Evolutionary conservation across 2,888 invertebrate species (phyloP), one percentile per base, ranked within the genome.

Genomic region (Heliconius aoede): DNA sequence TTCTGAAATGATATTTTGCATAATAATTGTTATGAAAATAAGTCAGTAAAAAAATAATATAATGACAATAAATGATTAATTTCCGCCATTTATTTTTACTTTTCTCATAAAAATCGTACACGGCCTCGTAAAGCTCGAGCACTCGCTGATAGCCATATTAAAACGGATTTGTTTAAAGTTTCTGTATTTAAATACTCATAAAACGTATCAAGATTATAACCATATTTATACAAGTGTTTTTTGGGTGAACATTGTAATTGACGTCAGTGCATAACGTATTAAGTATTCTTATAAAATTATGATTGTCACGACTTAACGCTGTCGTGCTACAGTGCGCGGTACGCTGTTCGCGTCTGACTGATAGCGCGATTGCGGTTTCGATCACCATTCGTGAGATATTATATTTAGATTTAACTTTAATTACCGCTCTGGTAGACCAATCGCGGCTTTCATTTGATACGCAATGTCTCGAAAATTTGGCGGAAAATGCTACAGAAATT

Each of bases 211-310:
- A 28, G 74, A 74, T 74, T 60, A 60, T 40, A 30, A 18, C 68
- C 74, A 60, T 67, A 11, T 68, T 60, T 68, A 40, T 40, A n/a
- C 24, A 67, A 58, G 9, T 28, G 8, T 36, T 74, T 55, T 68
- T 67, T 68, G n/a, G 74, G 68, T 68, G 68, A 74, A 40, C 32
- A 32, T n/a, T 68, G 68, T 74, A 51, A 65, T 67, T 58, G 74
- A 74, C 60, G 67, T 74, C 67, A 68, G 32, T 68, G 46, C n/a
- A 11, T 60, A 68, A 65, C 28, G n/a, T 69, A n/a, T 69, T 55
- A 68, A 28, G 46, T 30, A 28, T 51, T 68, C 68, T 68, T 64
- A 15, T 36, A 36, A 30, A 30, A 21, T 26, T 28, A 15, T 60
- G 26, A 26, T 60, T 60, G 15, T 26, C 60, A 58, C 58, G 58